Evolutionary conservation across 2,797 vertebrate genomes (phyloP), one percentile per base, ranked within the genome.

Genomic region (Dryobates pubescens): DNA sequence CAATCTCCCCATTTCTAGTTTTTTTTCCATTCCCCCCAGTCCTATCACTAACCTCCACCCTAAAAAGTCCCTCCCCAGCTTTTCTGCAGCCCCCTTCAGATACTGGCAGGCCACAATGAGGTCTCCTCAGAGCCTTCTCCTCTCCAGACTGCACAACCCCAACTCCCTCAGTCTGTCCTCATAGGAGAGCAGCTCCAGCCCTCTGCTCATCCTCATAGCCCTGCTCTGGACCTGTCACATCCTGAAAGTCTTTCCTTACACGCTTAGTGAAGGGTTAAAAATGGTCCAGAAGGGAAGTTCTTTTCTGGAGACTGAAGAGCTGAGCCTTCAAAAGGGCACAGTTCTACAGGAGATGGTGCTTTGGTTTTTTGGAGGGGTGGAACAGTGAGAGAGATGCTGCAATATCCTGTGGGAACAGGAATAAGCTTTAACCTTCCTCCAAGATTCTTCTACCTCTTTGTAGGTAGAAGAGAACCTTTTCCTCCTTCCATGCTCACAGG

Each of bases 171-270:
- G 41, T 17, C 16, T 43, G 16, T 43, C 41, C 41, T 43, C 41
- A 43, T 16, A 43, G 41, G 41, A 43, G 14, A 43, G 41, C 41
- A 43, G 41, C 15, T 43, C 41, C 41, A 43, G 41, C 41, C 41
- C 41, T 43, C 41, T 43, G 41, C 41, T 43, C 41, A 43, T 17
- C 15, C 41, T 43, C 16, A 3, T 43, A 41, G 41, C 41, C 41
- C 41, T 43, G 7, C 16, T 43, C 41, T 43, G 41, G 41, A 43
- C 15, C 41, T 43, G 7, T 43, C 63, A n/a, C 63, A 65, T 20
- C 73, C 80, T 72, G 8, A 45, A 68, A 41, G 62, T 0, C 0
- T 74, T 88, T 81, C 13, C 0, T 41, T 86, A 30, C 2, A 3
- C 3, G 0, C 34, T 75, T 41, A 32, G 8, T 47, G 77, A 81